Base-by-base conservation (phyloP, 2,888 invertebrate species). In the Poecilobothrus nobilitatus region DNA sequence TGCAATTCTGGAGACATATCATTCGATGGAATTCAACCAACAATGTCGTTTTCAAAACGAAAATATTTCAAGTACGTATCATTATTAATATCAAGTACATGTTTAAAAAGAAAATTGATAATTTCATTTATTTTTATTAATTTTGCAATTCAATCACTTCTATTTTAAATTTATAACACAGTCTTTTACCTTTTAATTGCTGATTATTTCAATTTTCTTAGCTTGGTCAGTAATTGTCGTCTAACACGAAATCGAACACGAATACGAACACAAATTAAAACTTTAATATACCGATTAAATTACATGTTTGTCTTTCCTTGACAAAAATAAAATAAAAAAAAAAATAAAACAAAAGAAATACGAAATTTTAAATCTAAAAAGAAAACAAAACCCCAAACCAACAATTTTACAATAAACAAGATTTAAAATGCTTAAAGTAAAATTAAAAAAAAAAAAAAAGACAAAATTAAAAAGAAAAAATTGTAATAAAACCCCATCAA, bases 21-120 rank as follows among this genome's bases (percentile, higher is more conserved):
- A 79, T 94, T 92, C 86, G 95, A 94, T 83, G 93, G 93, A 83
- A 88, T 92, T 85, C 92, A 92, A 86, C 93, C 94, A 89, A 92
- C 94, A 88, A 94, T 95, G 92, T 94, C 94, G 91, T 94, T 94
- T 92, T 88, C 86, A 86, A 88, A 86, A 84, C 80, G 78, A 75
- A 68, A 68, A 68, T 66, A 68, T 44, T 68, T 64, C 66, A 71
- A 71, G 72, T 72, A 72, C 37, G 72, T 71, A 10, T 64, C 12
- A 64, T 27, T 33, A 63, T 64, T 64, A 34, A 37, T 63, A 62
- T 67, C 44, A 63, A 37, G 18, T 64, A 53, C 62, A 20, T 64
- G 21, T 20, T 21, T 64, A 27, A 8, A 64, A 21, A 63, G 22
- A 63, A 27, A 27, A 27, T 27, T 27, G 18, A 20, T 61, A n/a